A percentile compares a stretch with the other conserved stretches of the same genome.
phyloP scores from a whole-genome alignment of 2,113 vertebrate genomes.

The Hippocampus comes region DNA sequence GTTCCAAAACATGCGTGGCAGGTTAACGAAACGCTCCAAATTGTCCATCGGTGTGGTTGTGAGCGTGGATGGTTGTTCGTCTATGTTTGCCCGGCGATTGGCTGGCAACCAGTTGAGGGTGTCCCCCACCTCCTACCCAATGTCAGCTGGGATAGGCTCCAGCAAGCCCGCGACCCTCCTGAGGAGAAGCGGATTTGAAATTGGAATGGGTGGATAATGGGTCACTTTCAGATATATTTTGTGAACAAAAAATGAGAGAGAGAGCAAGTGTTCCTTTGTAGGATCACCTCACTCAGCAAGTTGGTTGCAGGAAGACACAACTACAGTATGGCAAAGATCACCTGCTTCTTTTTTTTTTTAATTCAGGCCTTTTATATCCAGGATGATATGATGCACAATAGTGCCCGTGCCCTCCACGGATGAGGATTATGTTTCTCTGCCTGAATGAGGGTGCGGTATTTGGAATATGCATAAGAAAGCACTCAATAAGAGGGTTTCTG shows the following conservation, averaged over 20 bases:
- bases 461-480: conserved; percentile 61
- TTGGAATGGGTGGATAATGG: too few species aligned
- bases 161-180: too few species aligned
- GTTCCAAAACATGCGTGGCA: too few species aligned
- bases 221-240: conserved; percentile 7
- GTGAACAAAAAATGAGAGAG: conserved; percentile 38
- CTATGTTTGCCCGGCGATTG: too few species aligned
- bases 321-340: not conserved
- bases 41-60: too few species aligned
- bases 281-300: not conserved
- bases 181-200: too few species aligned
- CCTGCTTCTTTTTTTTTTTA: not conserved
- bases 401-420: not conserved
- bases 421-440: conserved; percentile 1
- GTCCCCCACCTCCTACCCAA: too few species aligned
- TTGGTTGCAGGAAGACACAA: conserved; percentile 20
- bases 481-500: conserved; percentile 54
- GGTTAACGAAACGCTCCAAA: too few species aligned
- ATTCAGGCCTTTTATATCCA: not conserved
- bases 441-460: conserved; percentile 8
- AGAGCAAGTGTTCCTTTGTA: conserved; percentile 51
- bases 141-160: too few species aligned
- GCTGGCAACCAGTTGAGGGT: too few species aligned
- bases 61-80: too few species aligned
- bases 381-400: not conserved